Percentiles rank a stretch among this genome's conserved stretches.
Evolutionary conservation across 2,113 vertebrate genomes (phyloP).

Genomic region (Phyllostomus hastatus): DNA sequence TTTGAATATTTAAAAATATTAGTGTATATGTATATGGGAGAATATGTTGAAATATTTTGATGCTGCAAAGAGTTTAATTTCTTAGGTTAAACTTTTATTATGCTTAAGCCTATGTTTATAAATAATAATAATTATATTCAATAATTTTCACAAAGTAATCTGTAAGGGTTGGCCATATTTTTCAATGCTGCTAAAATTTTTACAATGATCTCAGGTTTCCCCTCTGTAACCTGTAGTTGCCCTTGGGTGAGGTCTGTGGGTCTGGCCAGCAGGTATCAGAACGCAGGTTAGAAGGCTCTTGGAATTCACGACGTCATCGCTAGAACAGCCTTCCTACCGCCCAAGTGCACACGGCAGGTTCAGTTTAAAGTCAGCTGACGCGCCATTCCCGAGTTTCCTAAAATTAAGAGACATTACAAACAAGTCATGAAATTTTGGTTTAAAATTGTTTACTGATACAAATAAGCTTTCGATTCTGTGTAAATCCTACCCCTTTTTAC

Average conservation of each 20-base stretch:
- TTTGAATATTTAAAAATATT: slow-evolving; percentile 81
- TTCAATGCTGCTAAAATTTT: background rate
- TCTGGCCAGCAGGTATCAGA: background rate
- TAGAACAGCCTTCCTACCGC: background rate
- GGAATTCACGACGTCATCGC: background rate
- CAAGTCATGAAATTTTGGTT: background rate
- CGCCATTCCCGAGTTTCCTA: slow-evolving; percentile 20
- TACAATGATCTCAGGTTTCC: background rate
- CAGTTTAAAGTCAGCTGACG: slow-evolving; percentile 1
- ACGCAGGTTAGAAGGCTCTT: background rate
- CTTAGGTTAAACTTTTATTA: slow-evolving; percentile 68
- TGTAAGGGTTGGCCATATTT: background rate
- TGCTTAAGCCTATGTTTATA: slow-evolving; percentile 40
- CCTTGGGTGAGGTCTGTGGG: background rate
- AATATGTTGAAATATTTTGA: slow-evolving; percentile 70
- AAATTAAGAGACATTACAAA: background rate
- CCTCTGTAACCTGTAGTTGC: background rate
- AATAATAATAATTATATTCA: slow-evolving; percentile 46
- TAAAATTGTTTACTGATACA: background rate
- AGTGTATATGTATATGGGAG: slow-evolving; percentile 76
- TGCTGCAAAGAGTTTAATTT: slow-evolving; percentile 61
- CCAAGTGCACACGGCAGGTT: background rate
- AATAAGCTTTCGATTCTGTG: background rate
- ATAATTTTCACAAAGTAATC: background rate
- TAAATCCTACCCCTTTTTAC: slow-evolving; percentile 1